A percentile compares a stretch with the other conserved stretches of the same genome.
Conservation (phyloP, 2,797 vertebrate genomes). For the Leuciscus waleckii region DNA sequence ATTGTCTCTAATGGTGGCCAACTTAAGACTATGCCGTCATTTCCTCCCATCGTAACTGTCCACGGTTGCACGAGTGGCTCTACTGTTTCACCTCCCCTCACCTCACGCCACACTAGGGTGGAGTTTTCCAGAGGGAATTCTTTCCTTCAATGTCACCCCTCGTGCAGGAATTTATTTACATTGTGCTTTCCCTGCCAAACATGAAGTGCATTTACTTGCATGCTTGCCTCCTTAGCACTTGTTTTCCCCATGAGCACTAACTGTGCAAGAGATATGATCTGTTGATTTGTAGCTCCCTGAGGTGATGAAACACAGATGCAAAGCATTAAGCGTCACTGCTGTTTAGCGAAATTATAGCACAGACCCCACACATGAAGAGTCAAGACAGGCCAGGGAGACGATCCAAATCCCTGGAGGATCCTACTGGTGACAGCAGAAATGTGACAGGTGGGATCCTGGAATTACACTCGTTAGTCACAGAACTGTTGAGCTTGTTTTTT, state of each 20-base stretch:
- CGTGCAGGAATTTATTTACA: constrained; percentile 60
- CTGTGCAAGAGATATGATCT: constrained; percentile 25
- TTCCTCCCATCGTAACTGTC: constrained; percentile 61
- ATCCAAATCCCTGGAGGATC: constrained; percentile 14
- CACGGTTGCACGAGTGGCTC: constrained; percentile 43
- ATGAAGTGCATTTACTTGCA: neutral
- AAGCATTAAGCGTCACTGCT: neutral
- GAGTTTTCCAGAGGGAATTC: constrained; percentile 54
- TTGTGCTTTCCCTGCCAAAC: constrained; percentile 51
- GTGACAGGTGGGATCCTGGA: neutral
- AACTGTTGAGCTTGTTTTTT: neutral
- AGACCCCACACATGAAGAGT: constrained; percentile 10
- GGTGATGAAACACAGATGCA: constrained; percentile 46
- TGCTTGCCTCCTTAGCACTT: neutral
- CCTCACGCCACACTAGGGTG: constrained; percentile 38
- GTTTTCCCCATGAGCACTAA: constrained; percentile 19
- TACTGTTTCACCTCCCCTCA: constrained; percentile 28
- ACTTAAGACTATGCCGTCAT: constrained; percentile 58
- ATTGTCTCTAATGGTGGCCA: constrained; percentile 71
- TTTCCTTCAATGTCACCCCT: constrained; percentile 58
- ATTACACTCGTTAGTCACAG: neutral
- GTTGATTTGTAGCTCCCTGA: constrained; percentile 57
- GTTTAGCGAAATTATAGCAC: constrained; percentile 16
- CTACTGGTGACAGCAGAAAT: neutral
- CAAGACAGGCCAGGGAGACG: neutral